Percentiles rank a stretch among this genome's conserved stretches.
Evolutionary conservation across 2,888 invertebrate species (phyloP).

Genomic region (Neoaliturus tenellus): DNA sequence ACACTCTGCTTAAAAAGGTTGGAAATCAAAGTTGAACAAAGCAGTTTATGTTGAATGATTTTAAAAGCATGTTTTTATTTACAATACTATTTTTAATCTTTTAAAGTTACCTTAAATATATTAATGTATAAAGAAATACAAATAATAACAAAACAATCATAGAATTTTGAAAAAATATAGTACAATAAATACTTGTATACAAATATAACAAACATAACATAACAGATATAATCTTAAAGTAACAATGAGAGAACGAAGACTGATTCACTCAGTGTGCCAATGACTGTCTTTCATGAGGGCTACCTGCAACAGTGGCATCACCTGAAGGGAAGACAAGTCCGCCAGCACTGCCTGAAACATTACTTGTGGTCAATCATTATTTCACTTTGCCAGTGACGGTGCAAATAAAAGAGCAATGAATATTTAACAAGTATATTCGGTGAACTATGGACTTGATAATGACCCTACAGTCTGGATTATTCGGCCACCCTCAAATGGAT

Average conservation of each 20-base stretch:
- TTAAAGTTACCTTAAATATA: neutral
- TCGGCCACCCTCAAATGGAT: no score
- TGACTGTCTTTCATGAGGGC: constrained; percentile 76
- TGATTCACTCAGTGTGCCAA: constrained; percentile 26
- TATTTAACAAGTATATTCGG: no score
- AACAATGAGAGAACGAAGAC: neutral
- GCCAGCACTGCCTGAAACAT: constrained; percentile 83
- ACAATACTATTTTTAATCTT: neutral
- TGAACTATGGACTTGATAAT: no score
- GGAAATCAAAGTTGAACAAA: no score
- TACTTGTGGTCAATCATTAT: no score
- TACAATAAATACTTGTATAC: neutral
- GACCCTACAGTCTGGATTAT: no score
- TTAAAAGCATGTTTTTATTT: neutral
- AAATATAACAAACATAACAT: neutral
- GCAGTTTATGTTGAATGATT: neutral
- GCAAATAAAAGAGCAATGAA: no score
- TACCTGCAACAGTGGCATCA: constrained; percentile 89
- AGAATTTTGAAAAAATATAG: neutral
- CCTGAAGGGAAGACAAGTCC: constrained; percentile 90
- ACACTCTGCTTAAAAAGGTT: no score
- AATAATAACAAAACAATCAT: neutral
- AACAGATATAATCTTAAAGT: neutral
- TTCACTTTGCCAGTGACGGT: no score
- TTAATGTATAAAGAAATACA: neutral